A percentile compares a stretch with the other conserved stretches of the same genome.
These are phyloP conservation scores for Sesamia inferens DNA, from an alignment of 2,888 invertebrate genomes.

Conservation along the genomic window DNA sequence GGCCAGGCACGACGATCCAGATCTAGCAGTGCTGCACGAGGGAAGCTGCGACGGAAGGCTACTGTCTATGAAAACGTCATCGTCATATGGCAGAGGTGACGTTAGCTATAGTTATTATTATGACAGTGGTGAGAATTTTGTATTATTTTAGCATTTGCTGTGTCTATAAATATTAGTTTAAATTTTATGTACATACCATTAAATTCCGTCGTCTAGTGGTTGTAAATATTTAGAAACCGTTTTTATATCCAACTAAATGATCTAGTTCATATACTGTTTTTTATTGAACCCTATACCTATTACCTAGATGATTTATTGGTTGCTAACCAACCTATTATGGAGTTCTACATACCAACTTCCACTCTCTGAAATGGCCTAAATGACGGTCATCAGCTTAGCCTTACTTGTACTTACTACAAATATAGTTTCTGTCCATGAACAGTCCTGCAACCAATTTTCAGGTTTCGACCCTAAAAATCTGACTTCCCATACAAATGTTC, in stretches of 20 bases:
- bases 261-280: neutral
- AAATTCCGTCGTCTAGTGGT: constrained; percentile 1
- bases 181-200: neutral
- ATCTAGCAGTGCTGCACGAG: constrained; percentile 56
- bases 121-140: constrained; percentile 1
- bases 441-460: too few relatives aligned
- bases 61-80: accelerated
- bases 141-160: neutral
- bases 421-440: too few relatives aligned
- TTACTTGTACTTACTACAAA: too few relatives aligned
- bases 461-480: too few relatives aligned
- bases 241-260: neutral
- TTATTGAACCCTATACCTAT: neutral
- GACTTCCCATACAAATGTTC: too few relatives aligned
- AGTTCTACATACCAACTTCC: neutral
- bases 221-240: neutral
- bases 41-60: constrained; percentile 43
- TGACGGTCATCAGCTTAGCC: too few relatives aligned
- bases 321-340: neutral
- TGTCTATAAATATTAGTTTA: constrained; percentile 2
- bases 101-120: constrained; percentile 21
- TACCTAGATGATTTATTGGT: neutral
- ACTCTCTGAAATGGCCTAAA: too few relatives aligned
- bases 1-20: constrained; percentile 53
- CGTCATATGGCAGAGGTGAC: neutral